phyloP scores from a whole-genome alignment of 1,140 invertebrate species.

The Maniola jurtina region DNA sequence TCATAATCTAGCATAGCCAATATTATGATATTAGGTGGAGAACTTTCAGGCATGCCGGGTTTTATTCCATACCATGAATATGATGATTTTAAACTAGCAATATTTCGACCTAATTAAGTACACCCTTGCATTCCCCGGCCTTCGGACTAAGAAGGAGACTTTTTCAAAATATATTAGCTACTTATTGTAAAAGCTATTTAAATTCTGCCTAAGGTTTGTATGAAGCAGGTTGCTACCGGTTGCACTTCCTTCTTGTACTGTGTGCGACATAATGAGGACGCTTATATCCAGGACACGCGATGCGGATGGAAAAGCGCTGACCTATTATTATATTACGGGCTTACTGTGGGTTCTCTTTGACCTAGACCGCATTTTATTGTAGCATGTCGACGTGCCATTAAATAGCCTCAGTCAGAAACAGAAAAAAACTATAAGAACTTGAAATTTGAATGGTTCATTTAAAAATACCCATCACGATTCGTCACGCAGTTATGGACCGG shows the following conservation, averaged over 20 bases:
- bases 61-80: no score
- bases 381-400: constrained; percentile 5
- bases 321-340: constrained; percentile 28
- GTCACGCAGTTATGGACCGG: no score
- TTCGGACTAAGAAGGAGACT: no score
- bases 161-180: no score
- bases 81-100: no score
- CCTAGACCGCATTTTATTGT: constrained; percentile 24
- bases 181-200: background rate
- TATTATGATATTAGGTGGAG: no score
- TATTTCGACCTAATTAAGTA: no score
- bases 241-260: background rate
- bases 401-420: background rate
- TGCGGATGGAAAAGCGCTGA: constrained; percentile 25
- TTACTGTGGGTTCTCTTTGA: constrained; percentile 25
- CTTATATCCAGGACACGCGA: constrained; percentile 22
- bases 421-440: background rate
- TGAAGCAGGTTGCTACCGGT: background rate
- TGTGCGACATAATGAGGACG: constrained; percentile 4
- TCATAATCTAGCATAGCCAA: no score
- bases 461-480: background rate
- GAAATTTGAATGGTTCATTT: background rate
- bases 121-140: no score
- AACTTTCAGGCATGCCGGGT: no score
- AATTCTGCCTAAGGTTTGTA: background rate